Evolutionary conservation across 2,113 vertebrate species (phyloP), one percentile per base, ranked within the genome.

Genomic region (Miniopterus natalensis): DNA sequence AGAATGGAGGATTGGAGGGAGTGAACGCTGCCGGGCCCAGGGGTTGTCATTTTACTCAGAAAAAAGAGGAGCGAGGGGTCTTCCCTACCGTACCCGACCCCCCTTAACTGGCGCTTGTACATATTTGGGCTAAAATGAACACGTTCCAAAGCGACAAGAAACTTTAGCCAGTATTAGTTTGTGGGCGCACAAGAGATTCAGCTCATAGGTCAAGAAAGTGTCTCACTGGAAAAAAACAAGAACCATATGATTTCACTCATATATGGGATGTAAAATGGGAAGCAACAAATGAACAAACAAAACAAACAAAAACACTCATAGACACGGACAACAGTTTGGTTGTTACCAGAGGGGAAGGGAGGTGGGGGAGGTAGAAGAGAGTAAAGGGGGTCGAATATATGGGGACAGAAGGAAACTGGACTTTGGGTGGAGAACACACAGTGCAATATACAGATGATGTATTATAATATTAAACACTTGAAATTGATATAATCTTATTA

Each of bases 141-240:
- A 73, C 8, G 14, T 61, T 88, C 29, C 77, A 90, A 85, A 95
- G 20, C 84, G 78, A 8, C 29, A 25, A 79, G 29, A 90, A 90
- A 65, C 36, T 14, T 89, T 47, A 83, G 29, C 51, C 23, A 57
- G n/a, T 73, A 49, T 57, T 80, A 83, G 63, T 63, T 68, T 94
- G 55, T 94, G 61, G 40, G 12, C 83, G 36, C 4, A 4, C 61
- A 74, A 83, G 59, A 79, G 20, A 90, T 70, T 92, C 29, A 61
- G 27, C 8, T 77, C 57, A 63, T 42, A 95, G 74, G 57, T 89
- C 57, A 92, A 90, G 59, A 92, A 93, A 84, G 31, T 36, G 21
- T 40, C 47, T 93, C 87, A 55, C 47, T 15, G 8, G 45, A 49
- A 49, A 49, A 18, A 73, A 27, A 14, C 21, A 73, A 73, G 42